Conservation (phyloP, 2,888 invertebrate species). For the Strigamia transsilvanica region DNA sequence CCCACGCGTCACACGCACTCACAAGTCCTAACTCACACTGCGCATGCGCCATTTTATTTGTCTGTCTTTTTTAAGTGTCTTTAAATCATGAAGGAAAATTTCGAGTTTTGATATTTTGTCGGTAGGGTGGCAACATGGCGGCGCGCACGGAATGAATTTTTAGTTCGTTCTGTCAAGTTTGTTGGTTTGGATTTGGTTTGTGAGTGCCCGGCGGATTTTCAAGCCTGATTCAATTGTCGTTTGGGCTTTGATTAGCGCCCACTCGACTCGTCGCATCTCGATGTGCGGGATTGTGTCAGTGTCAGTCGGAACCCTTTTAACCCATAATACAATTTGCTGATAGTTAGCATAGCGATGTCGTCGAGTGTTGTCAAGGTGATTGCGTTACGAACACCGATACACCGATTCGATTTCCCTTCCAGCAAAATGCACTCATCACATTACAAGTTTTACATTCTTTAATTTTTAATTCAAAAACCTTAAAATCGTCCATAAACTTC, state of each 20-base stretch:
- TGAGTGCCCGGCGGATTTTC: constrained; percentile 8
- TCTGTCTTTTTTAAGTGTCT: too few relatives aligned
- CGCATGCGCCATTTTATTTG: background rate
- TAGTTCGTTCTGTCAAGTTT: too few relatives aligned
- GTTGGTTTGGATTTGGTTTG: background rate
- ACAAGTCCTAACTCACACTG: background rate
- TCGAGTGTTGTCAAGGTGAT: constrained; percentile 43
- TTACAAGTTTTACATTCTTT: constrained; percentile 30
- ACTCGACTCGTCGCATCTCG: constrained; percentile 35
- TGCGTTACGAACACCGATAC: constrained; percentile 13
- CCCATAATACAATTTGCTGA: constrained; percentile 28
- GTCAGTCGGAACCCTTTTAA: constrained; percentile 45
- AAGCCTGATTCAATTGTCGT: constrained; percentile 42
- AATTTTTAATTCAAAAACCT: background rate
- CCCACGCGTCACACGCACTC: constrained; percentile 35
- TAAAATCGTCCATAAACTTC: too few relatives aligned
- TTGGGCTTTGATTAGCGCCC: constrained; percentile 46
- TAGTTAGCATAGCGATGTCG: constrained; percentile 46
- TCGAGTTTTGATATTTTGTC: too few relatives aligned
- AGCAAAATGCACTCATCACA: constrained; percentile 35
- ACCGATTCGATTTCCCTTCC: background rate
- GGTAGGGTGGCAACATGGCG: too few relatives aligned
- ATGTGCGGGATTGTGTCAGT: background rate
- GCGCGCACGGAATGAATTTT: too few relatives aligned
- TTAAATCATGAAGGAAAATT: too few relatives aligned